phyloP scores from a whole-genome alignment of 2,888 invertebrate genomes.

The Choristoneura rosaceana region DNA sequence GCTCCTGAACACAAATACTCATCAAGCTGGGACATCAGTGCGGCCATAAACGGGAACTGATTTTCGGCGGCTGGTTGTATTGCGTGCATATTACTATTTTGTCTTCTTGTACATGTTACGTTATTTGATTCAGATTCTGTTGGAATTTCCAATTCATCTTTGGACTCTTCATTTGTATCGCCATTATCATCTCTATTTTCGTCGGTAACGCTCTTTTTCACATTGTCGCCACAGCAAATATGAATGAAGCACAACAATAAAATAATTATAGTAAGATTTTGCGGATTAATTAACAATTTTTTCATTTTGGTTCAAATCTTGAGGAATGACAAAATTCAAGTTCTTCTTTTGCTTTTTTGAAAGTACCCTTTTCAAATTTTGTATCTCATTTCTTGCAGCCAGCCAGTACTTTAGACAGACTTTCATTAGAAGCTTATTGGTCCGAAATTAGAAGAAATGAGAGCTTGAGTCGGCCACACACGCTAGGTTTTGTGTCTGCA shows the following conservation, averaged over 20 bases:
- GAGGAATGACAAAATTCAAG: conserved; percentile 54
- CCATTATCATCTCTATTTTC: conserved; percentile 69
- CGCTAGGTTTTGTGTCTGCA: too few relatives aligned
- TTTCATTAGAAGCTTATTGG: neutral
- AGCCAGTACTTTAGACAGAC: neutral
- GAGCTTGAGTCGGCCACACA: too few relatives aligned
- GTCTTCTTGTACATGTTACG: conserved; percentile 67
- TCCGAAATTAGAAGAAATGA: too few relatives aligned
- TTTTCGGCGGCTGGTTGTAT: conserved; percentile 59
- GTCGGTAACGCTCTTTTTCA: conserved; percentile 70
- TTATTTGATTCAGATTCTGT: conserved; percentile 58
- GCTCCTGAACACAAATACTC: conserved; percentile 74
- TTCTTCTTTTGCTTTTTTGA: conserved; percentile 56
- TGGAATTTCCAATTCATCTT: conserved; percentile 70
- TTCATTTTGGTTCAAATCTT: conserved; percentile 43
- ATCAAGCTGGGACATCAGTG: conserved; percentile 72
- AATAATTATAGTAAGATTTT: conserved; percentile 46
- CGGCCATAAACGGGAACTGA: conserved; percentile 76
- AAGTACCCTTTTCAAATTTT: conserved; percentile 54
- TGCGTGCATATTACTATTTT: conserved; percentile 71
- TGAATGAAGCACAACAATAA: conserved; percentile 56
- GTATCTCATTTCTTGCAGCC: neutral
- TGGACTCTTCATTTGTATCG: conserved; percentile 65
- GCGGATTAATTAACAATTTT: conserved; percentile 35
- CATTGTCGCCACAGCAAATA: conserved; percentile 60